phyloP scores from a whole-genome alignment of 2,113 vertebrate genomes.

The Naja naja region DNA sequence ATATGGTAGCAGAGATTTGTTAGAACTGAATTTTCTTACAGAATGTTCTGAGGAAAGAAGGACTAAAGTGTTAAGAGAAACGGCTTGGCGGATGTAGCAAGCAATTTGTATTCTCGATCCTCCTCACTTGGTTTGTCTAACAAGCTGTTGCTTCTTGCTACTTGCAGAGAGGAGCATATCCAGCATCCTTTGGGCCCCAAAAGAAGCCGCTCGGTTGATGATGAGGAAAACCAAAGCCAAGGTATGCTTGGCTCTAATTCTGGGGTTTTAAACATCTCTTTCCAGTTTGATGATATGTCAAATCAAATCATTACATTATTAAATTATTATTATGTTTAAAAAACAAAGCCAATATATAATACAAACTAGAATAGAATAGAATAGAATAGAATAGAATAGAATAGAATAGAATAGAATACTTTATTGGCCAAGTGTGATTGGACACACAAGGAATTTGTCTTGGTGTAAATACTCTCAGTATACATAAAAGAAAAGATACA shows the following conservation, averaged over 20 bases:
- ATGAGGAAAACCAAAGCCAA: conserved; percentile 32
- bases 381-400: too few relatives aligned
- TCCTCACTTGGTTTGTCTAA: background rate
- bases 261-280: background rate
- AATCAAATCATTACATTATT: background rate
- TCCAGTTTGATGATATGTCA: background rate
- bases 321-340: too few relatives aligned
- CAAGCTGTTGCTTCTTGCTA: background rate
- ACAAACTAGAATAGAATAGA: background rate
- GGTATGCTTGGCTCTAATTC: background rate
- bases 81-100: background rate
- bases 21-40: background rate
- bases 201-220: background rate
- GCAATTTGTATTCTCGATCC: background rate
- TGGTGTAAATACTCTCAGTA: too few relatives aligned
- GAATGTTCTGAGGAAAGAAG: background rate
- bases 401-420: too few relatives aligned
- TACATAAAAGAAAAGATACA: too few relatives aligned
- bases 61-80: background rate
- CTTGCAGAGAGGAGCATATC: background rate
- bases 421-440: too few relatives aligned
- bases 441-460: too few relatives aligned
- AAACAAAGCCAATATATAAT: background rate
- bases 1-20: background rate
- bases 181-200: background rate